Percentiles rank a stretch among this genome's conserved stretches.
Evolutionary conservation across 2,113 vertebrate species (phyloP).

Genomic region (Cryptotis parvus): DNA sequence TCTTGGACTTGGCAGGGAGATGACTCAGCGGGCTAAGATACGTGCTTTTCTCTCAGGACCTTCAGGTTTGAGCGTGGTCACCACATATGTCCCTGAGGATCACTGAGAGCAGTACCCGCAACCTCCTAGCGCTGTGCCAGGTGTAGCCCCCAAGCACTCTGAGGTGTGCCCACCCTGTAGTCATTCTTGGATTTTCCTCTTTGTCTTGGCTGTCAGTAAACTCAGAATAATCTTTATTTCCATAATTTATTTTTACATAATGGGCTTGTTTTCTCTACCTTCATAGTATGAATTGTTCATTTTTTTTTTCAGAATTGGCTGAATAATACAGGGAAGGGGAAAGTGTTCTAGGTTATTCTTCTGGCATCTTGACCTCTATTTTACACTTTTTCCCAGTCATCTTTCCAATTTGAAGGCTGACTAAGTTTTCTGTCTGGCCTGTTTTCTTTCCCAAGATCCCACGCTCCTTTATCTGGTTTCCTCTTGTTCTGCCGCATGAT

Average conservation of each 20-base stretch:
- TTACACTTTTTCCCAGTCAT: not conserved
- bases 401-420: not conserved
- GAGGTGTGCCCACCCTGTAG: too few relatives aligned
- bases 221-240: slow-evolving; percentile 25
- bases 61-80: too few relatives aligned
- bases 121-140: too few relatives aligned
- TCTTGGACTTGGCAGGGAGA: too few relatives aligned
- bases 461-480: not conserved
- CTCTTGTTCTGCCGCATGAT: not conserved
- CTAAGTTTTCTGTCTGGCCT: not conserved
- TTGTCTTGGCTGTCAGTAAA: slow-evolving; percentile 38
- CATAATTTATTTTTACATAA: not conserved
- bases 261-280: not conserved
- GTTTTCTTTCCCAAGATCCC: too few relatives aligned
- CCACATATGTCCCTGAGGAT: too few relatives aligned
- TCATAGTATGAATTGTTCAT: not conserved
- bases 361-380: not conserved
- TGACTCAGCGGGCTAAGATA: too few relatives aligned
- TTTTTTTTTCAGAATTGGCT: not conserved
- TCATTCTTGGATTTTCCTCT: not conserved
- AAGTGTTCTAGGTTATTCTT: too few relatives aligned
- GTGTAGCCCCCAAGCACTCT: too few relatives aligned
- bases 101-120: too few relatives aligned
- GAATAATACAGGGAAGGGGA: not conserved
- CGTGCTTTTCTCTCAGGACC: too few relatives aligned